Conservation (phyloP, 2,113 vertebrate genomes). For the Alosa alosa region DNA sequence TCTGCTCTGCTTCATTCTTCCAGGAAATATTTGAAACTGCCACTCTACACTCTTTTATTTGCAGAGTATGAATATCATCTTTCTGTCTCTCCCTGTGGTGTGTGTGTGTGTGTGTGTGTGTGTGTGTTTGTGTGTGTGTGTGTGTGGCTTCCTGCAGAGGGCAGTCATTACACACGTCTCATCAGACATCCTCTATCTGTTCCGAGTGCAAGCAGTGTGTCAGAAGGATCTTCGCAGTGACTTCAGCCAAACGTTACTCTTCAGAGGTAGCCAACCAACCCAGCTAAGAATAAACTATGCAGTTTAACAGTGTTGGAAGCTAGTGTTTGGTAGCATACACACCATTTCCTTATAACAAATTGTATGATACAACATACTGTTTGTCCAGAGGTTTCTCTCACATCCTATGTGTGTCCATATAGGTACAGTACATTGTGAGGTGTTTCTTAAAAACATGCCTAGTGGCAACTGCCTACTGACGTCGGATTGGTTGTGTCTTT, state of each 20-base stretch:
- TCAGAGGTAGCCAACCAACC: slow-evolving; percentile 79
- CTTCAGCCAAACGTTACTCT: slow-evolving; percentile 97
- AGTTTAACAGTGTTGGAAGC: not conserved
- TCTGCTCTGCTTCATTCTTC: not conserved
- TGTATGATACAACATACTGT: too few relatives aligned
- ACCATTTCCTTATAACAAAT: not conserved
- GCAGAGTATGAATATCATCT: not conserved
- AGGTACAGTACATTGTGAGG: too few relatives aligned
- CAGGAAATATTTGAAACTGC: not conserved
- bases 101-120: slow-evolving; percentile 7
- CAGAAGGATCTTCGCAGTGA: slow-evolving; percentile 95
- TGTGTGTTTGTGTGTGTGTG: slow-evolving; percentile 2
- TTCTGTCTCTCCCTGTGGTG: not conserved
- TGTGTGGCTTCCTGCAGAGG: slow-evolving; percentile 74
- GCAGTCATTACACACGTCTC: slow-evolving; percentile 94
- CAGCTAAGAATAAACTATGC: not conserved
- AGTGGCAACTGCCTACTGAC: not conserved
- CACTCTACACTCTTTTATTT: not conserved
- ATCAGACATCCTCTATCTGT: slow-evolving; percentile 94
- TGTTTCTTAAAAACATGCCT: too few relatives aligned
- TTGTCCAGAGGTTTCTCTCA: too few relatives aligned
- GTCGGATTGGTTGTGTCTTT: not conserved
- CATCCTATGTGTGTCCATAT: too few relatives aligned
- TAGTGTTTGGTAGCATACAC: not conserved
- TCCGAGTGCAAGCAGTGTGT: slow-evolving; percentile 96